These are phyloP conservation scores for Eudyptes chrysolophus DNA, from an alignment of 2,113 vertebrate genomes.

Conservation along the genomic window DNA sequence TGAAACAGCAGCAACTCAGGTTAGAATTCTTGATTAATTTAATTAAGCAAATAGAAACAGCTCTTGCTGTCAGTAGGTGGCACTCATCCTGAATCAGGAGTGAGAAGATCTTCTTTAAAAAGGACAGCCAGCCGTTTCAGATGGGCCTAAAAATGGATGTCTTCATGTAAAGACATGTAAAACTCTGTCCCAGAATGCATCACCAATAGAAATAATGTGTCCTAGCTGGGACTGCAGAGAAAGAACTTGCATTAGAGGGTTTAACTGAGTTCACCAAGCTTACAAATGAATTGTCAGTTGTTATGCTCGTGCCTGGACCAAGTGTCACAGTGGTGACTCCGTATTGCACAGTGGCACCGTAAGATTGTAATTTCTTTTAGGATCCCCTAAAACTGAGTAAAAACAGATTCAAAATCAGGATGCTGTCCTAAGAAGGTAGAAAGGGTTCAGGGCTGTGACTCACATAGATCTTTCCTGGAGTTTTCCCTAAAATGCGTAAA, in stretches of 20 bases:
- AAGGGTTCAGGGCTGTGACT: not conserved
- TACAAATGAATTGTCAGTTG: not conserved
- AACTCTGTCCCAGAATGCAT: not conserved
- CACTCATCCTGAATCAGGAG: not conserved
- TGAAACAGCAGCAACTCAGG: not conserved
- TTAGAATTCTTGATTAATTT: not conserved
- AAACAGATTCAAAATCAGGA: not conserved
- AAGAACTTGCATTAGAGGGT: not conserved
- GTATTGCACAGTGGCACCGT: not conserved
- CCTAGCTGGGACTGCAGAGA: not conserved
- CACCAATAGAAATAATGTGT: not conserved
- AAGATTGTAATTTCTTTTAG: not conserved
- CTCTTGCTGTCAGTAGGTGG: not conserved
- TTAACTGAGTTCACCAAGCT: not conserved
- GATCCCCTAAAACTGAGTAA: not conserved
- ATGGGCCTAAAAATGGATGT: not conserved
- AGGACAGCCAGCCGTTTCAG: not conserved
- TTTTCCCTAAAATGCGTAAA: not conserved
- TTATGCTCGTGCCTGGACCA: fast-evolving
- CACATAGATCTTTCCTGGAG: not conserved
- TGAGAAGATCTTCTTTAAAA: not conserved
- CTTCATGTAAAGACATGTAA: not conserved
- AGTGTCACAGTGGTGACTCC: not conserved
- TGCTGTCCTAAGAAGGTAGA: not conserved
- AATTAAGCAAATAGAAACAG: not conserved